Conservation (phyloP, 2,888 invertebrate genomes). For the Noctuana brunneofusca region DNA sequence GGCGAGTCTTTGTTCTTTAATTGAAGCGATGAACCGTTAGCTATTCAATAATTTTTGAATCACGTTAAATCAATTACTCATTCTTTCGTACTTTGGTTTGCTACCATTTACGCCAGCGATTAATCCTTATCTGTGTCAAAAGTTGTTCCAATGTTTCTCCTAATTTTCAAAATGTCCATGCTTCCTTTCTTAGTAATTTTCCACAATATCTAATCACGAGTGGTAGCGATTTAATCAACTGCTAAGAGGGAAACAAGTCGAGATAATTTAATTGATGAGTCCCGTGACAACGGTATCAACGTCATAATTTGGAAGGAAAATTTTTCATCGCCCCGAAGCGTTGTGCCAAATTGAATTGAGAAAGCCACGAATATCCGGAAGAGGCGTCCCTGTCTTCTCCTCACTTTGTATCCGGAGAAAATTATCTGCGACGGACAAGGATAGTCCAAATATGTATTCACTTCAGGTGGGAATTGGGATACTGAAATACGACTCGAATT, state of each 20-base stretch:
- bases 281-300: slow-evolving; percentile 69
- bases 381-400: slow-evolving; percentile 37
- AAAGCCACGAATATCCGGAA: slow-evolving; percentile 54
- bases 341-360: slow-evolving; percentile 70
- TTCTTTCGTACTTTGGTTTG: not conserved
- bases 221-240: slow-evolving; percentile 18
- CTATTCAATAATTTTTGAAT: slow-evolving; percentile 9
- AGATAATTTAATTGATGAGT: slow-evolving; percentile 70
- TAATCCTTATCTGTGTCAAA: slow-evolving; percentile 40
- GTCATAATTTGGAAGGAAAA: slow-evolving; percentile 73
- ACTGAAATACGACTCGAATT: slow-evolving; percentile 7
- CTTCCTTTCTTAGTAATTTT: not conserved
- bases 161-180: slow-evolving; percentile 7
- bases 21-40: not conserved
- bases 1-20: slow-evolving; percentile 9
- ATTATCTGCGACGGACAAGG: slow-evolving; percentile 4
- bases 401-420: slow-evolving; percentile 6
- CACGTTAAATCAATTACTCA: slow-evolving; percentile 7
- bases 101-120: slow-evolving; percentile 39
- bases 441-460: slow-evolving; percentile 43
- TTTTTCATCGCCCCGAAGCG: slow-evolving; percentile 70
- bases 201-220: slow-evolving; percentile 10
- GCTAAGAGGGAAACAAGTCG: slow-evolving; percentile 32
- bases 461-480: slow-evolving; percentile 40
- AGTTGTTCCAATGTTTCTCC: slow-evolving; percentile 36